Base-by-base conservation (phyloP, 1,140 invertebrate genomes). In the Periplaneta americana region DNA sequence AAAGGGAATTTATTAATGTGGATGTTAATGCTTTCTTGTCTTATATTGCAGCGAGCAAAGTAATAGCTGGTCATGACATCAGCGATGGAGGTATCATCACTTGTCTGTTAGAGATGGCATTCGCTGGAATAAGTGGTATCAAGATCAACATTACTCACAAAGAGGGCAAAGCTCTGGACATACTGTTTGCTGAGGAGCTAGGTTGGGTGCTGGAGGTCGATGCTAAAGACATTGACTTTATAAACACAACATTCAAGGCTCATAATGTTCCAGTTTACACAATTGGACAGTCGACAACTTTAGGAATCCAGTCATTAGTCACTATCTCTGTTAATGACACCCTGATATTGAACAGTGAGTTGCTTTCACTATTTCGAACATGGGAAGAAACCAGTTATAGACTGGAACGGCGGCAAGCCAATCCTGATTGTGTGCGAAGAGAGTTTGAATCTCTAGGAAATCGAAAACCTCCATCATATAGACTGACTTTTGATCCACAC, bases 331-430 rank as follows among this genome's bases (percentile, higher is more conserved):
- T 93, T 0, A 93, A 94, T 82, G 90, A 89, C 6, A 85, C 88
- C 18, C 85, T 87, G 33, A 90, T 95, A 2, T 85, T 98, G 2
- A 87, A 93, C 39, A 91, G 92, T 22, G 89, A 89, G 8, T 90
- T 98, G 33, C 86, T 91, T 32, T 86, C 91, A 1, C 87, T 98
- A 33, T 93, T 96, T 86, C 91, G 93, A 85, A 91, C 94, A 83
- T 99, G 98, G 98, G 98, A 99, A 89, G 96, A 98, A 86, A 99
- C 98, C 0, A 98, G 97, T 88, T 98, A 95, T 86, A 92, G 93
- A 83, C 87, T 99, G 66, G 98, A 99, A 87, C 90, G 92, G 82
- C 89, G 92, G 17, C 98, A 99, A 89, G 93, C 94, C 8, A 96
- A 97, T 84, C 87, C 91, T 2, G 88, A 92, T 6, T 98, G 96